Conservation (phyloP, 1,140 invertebrate species). For the Chelonus insularis region DNA sequence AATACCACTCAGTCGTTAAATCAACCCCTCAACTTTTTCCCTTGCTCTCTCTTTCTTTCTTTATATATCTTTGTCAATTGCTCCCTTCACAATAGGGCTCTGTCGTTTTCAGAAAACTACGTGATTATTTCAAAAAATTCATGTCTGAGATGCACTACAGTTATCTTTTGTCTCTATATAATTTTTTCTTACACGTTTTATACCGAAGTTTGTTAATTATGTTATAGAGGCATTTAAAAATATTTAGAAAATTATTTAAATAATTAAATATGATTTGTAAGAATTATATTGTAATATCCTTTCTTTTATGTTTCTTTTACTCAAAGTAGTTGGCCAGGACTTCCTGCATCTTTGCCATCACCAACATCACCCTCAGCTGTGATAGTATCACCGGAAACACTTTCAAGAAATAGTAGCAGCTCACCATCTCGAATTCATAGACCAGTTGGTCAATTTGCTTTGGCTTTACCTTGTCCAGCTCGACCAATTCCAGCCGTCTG, state of each 20-base stretch:
- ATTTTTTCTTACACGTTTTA: constrained; percentile 2
- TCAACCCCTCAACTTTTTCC: constrained; percentile 42
- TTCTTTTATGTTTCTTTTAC: constrained; percentile 24
- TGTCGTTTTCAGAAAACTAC: constrained; percentile 50
- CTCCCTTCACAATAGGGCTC: constrained; percentile 39
- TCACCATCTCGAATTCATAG: constrained; percentile 50
- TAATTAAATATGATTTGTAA: not conserved
- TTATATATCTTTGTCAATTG: constrained; percentile 27
- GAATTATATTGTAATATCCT: too few relatives aligned
- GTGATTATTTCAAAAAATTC: constrained; percentile 57
- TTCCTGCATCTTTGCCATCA: constrained; percentile 64
- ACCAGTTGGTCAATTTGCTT: constrained; percentile 48
- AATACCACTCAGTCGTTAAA: constrained; percentile 50
- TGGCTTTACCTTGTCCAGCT: constrained; percentile 49
- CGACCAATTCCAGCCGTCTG: constrained; percentile 55
- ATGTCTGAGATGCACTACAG: constrained; percentile 38
- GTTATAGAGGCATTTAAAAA: too few relatives aligned
- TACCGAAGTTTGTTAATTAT: too few relatives aligned
- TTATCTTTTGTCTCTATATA: constrained; percentile 12
- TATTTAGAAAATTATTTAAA: too few relatives aligned
- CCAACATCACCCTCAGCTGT: constrained; percentile 71
- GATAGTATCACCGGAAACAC: constrained; percentile 74
- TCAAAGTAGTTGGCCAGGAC: constrained; percentile 53
- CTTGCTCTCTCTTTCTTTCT: constrained; percentile 25
- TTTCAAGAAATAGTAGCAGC: constrained; percentile 65